Conservation (phyloP, 2,888 invertebrate genomes). For the Nomada ruficornis region DNA sequence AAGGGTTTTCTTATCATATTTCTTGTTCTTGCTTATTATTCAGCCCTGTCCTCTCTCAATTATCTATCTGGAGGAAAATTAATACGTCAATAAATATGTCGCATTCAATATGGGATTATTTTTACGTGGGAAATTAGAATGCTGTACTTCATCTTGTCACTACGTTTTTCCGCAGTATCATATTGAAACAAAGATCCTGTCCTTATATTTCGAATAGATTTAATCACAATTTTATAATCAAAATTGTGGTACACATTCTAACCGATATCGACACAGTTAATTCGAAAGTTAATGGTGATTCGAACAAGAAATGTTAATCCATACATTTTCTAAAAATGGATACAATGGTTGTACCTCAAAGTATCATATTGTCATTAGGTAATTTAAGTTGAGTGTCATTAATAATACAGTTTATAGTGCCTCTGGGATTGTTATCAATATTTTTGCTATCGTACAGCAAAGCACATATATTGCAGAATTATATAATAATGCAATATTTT, state of each 20-base stretch:
- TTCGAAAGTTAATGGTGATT: not conserved
- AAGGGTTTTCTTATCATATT: constrained; percentile 39
- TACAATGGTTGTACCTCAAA: not conserved
- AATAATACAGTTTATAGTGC: not conserved
- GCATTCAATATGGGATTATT: not conserved
- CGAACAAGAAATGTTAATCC: not conserved
- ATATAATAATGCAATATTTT: constrained; percentile 25
- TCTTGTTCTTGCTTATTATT: constrained; percentile 4
- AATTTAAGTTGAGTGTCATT: constrained; percentile 9
- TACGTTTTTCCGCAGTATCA: not conserved
- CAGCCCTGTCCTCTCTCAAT: not conserved
- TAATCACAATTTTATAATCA: not conserved
- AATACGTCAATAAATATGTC: not conserved
- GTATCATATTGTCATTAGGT: constrained; percentile 12
- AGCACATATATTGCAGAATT: constrained; percentile 23
- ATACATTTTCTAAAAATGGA: not conserved
- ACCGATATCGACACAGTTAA: not conserved
- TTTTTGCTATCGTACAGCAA: not conserved
- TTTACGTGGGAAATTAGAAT: not conserved
- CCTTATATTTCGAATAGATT: constrained; percentile 7
- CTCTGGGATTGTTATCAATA: not conserved
- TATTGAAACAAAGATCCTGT: not conserved
- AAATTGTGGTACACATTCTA: not conserved
- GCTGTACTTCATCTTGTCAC: not conserved
- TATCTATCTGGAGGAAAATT: not conserved